A percentile compares a stretch with the other conserved stretches of the same genome.
phyloP scores from a whole-genome alignment of 2,113 vertebrate genomes.

The Nothobranchius furzeri region DNA sequence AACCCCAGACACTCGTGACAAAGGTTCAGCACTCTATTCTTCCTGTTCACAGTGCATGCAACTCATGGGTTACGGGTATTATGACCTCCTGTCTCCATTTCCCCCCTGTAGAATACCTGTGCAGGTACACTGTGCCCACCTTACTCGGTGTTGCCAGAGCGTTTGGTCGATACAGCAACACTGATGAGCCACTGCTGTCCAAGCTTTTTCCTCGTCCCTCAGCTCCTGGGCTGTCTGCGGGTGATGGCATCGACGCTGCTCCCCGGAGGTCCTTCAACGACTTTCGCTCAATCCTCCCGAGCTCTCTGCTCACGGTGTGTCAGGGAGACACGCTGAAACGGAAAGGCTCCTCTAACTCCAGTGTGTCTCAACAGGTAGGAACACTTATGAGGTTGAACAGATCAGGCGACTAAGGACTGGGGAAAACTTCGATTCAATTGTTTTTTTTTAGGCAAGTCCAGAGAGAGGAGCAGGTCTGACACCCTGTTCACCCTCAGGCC shows the following conservation, averaged over 20 bases:
- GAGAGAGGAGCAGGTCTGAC: constrained; percentile 85
- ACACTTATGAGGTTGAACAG: not conserved
- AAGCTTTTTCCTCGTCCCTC: constrained; percentile 90
- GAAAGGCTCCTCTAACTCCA: constrained; percentile 87
- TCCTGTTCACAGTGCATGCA: not conserved
- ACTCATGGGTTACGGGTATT: not conserved
- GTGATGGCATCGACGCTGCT: constrained; percentile 82
- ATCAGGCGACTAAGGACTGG: not conserved
- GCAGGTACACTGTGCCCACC: constrained; percentile 89
- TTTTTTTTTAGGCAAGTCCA: constrained; percentile 88
- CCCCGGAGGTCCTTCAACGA: constrained; percentile 94
- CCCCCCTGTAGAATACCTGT: constrained; percentile 85
- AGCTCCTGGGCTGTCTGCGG: constrained; percentile 73
- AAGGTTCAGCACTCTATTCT: constrained; percentile 78
- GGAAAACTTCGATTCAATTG: not conserved
- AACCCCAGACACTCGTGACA: constrained; percentile 87
- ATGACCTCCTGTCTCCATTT: not conserved
- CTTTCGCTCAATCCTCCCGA: constrained; percentile 96
- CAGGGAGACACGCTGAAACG: constrained; percentile 88
- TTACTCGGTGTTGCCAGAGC: constrained; percentile 92
- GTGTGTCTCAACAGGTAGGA: constrained; percentile 85
- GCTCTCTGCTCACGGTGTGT: constrained; percentile 88
- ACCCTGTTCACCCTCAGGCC: constrained; percentile 88
- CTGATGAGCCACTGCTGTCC: constrained; percentile 90
- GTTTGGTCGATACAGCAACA: constrained; percentile 94